phyloP scores from a whole-genome alignment of 2,888 invertebrate species.

The Nomada goodeniana region DNA sequence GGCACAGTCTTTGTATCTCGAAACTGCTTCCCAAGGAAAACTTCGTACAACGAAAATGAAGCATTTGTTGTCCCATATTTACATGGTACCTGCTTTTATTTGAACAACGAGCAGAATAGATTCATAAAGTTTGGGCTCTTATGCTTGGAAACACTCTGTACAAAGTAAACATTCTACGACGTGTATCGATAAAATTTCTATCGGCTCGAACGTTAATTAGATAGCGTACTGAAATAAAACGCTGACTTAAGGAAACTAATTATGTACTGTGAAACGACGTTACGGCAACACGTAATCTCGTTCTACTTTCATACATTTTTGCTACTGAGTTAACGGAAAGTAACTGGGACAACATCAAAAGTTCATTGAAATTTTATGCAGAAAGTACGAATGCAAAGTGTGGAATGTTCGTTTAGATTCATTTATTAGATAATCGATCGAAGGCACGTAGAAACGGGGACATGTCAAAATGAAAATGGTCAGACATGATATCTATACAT shows the following conservation, averaged over 20 bases:
- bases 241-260: background rate
- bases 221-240: slow-evolving; percentile 10
- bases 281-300: background rate
- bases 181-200: background rate
- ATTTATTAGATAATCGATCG: slow-evolving; percentile 11
- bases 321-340: background rate
- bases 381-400: background rate
- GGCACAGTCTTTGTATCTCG: no score
- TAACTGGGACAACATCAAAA: background rate
- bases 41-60: no score
- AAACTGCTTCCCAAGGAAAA: no score
- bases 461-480: background rate
- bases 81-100: no score
- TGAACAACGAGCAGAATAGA: no score
- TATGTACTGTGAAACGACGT: slow-evolving; percentile 8
- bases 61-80: no score
- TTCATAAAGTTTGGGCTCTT: no score
- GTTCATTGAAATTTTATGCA: background rate
- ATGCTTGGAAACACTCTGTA: no score
- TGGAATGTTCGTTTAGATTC: background rate
- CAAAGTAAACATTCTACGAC: no score
- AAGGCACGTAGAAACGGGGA: background rate
- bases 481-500: background rate
- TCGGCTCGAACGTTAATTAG: background rate
- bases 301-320: slow-evolving; percentile 8